These are phyloP conservation scores for Adelognathus sp. DNA, from an alignment of 2,888 invertebrate genomes.

Conservation along the genomic window DNA sequence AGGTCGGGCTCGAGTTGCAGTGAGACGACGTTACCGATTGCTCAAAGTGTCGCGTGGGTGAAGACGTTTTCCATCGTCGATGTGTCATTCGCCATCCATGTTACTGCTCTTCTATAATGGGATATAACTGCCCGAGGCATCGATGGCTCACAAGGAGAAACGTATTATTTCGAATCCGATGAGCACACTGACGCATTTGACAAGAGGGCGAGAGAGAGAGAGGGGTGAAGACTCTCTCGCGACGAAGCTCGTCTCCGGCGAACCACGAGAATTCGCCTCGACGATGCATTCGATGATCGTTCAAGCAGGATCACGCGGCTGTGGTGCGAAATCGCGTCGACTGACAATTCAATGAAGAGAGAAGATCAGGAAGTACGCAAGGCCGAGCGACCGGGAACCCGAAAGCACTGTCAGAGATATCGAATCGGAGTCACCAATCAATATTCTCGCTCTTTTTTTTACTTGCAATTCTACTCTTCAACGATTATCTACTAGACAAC, in stretches of 20 bases:
- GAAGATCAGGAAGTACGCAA: conserved; percentile 50
- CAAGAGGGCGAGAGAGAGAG: not conserved
- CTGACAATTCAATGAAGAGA: not conserved
- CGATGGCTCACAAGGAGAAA: not conserved
- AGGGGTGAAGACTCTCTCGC: conserved; percentile 15
- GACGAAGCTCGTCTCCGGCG: conserved; percentile 71
- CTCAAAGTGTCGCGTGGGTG: not conserved
- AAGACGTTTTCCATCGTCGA: too few relatives aligned
- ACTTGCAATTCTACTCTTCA: not conserved
- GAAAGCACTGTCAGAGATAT: conserved; percentile 5
- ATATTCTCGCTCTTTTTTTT: not conserved
- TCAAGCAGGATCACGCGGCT: conserved; percentile 58
- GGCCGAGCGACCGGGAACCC: not conserved
- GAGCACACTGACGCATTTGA: conserved; percentile 65
- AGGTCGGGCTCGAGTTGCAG: too few relatives aligned
- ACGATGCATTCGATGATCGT: conserved; percentile 63
- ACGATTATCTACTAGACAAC: not conserved
- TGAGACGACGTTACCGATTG: not conserved
- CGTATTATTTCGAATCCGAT: conserved; percentile 76
- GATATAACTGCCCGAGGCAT: not conserved
- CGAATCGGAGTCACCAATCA: not conserved
- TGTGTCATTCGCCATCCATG: too few relatives aligned
- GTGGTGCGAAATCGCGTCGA: conserved; percentile 1
- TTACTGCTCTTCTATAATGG: not conserved
- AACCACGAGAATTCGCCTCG: conserved; percentile 31